Conservation (phyloP, 2,113 vertebrate species). For the Phoxinus phoxinus region DNA sequence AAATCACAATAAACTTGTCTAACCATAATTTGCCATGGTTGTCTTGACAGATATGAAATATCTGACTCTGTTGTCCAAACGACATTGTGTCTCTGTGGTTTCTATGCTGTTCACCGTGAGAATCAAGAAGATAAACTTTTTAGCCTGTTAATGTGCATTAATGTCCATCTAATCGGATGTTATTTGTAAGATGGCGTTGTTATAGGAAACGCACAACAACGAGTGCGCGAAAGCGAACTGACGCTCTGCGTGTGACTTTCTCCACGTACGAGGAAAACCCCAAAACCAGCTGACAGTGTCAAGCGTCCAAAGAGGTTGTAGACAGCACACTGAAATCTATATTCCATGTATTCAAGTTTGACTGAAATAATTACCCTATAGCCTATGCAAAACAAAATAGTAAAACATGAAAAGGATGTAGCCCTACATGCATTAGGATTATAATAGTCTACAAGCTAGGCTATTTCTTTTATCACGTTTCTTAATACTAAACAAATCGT, state of each 20-base stretch:
- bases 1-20: neutral
- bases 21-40: conserved; percentile 30
- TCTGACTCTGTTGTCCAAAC: conserved; percentile 6
- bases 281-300: neutral
- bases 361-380: neutral
- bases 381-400: neutral
- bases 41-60: neutral
- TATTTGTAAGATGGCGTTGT: conserved; percentile 11
- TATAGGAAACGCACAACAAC: conserved; percentile 47
- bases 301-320: neutral
- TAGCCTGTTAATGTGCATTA: neutral
- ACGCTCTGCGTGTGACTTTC: neutral
- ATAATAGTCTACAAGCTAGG: neutral
- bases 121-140: neutral
- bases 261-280: neutral
- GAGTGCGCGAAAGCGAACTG: neutral
- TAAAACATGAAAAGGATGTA: neutral
- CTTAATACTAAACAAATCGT: neutral
- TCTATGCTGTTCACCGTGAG: neutral
- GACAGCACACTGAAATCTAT: neutral
- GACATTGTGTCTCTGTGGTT: neutral
- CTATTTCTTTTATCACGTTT: neutral
- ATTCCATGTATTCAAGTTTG: neutral
- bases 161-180: neutral
- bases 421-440: neutral